phyloP scores from a whole-genome alignment of 2,888 invertebrate genomes.

The Leucoma salicis region DNA sequence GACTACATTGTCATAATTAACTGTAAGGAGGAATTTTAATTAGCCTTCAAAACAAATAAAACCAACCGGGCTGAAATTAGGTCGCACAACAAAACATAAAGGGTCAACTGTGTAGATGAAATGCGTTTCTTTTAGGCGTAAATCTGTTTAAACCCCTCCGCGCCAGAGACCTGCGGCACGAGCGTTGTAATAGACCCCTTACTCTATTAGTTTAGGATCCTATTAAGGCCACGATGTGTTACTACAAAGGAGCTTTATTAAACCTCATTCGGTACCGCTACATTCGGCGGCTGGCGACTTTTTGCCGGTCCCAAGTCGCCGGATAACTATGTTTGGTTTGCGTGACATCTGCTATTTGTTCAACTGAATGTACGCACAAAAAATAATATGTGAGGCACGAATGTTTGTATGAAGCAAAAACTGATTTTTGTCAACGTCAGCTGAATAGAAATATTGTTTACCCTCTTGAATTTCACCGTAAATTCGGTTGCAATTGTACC shows the following conservation, averaged over 20 bases:
- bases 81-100: conserved; percentile 55
- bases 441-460: conserved; percentile 39
- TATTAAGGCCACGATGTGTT: conserved; percentile 62
- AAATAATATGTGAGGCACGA: conserved; percentile 53
- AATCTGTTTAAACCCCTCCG: conserved; percentile 65
- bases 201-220: conserved; percentile 77
- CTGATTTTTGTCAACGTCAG: conserved; percentile 58
- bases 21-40: conserved; percentile 58
- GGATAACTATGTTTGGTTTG: conserved; percentile 65
- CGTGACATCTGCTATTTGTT: conserved; percentile 60
- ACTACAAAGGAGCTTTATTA: conserved; percentile 67
- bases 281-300: conserved; percentile 44
- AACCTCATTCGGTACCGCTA: conserved; percentile 48
- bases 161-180: conserved; percentile 48
- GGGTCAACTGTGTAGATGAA: conserved; percentile 50
- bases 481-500: too few species aligned
- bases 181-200: conserved; percentile 45
- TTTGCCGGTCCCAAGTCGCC: conserved; percentile 48
- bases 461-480: conserved; percentile 18
- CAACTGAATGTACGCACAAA: conserved; percentile 60
- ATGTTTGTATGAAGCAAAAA: conserved; percentile 50
- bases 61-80: conserved; percentile 50
- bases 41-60: conserved; percentile 56
- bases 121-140: conserved; percentile 58
- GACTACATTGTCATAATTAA: conserved; percentile 48